Base-by-base conservation (phyloP, 2,113 vertebrate species). In the Epinephelus fuscoguttatus region DNA sequence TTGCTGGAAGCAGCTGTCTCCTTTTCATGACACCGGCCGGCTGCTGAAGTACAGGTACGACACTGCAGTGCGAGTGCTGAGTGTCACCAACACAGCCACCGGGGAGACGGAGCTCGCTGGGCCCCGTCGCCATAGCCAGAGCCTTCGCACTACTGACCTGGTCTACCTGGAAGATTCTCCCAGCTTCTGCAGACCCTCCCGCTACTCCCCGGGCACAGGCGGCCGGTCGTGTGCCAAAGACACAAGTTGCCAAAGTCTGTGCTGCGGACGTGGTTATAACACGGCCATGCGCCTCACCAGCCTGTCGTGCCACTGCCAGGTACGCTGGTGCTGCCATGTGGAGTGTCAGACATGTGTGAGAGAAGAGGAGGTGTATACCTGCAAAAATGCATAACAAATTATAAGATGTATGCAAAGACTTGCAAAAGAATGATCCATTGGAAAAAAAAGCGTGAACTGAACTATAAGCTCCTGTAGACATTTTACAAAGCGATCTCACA, bases 291-390 rank as follows among this genome's bases (percentile, higher is more conserved):
- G 89, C 56, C 95, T 98, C 95, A 97, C 96, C 69, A 97, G 97
- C 73, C 96, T 98, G 90, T 97, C 98, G 53, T 99, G 98, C 95
- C 97, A 98, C 92, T 99, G 98, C 86, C 98, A 98, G 91, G 98
- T 99, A 60, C 98, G 96, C 90, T 99, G 98, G 98, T 99, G 98
- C 92, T 99, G 98, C 94, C 98, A 99, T 0, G 98, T 99, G 84
- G 98, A 99, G 93, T 99, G 98, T 86, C 97, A 99, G 84, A 98
- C 99, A 55, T 99, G 98, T 10, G 93, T 97, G 73, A 95, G 97
- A 62, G 97, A 99, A 84, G 98, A 99, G 90, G 97, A 98, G 57
- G 95, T 98, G 40, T 99, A 99, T 62, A 99, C 97, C 88, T 99
- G 98, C 92, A 99, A 99, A 78, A 97, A 97, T 62, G 96, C 96